These are phyloP conservation scores for Halocynthia roretzi DNA, from an alignment of 23 tunicate species.

Conservation along the genomic window DNA sequence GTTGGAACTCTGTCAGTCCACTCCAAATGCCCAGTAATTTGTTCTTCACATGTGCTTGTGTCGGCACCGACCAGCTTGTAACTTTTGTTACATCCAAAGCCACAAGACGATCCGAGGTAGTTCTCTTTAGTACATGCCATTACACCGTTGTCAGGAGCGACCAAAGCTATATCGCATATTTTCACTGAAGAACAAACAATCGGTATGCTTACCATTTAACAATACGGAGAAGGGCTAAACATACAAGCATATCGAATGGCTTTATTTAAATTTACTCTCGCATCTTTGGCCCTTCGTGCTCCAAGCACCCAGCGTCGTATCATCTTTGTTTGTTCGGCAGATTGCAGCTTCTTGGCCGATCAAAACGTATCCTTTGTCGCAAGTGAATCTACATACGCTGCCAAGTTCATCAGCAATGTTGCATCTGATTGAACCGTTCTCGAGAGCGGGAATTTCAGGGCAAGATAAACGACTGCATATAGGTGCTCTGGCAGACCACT, in stretches of 20 bases:
- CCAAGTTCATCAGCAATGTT: constrained; percentile 29
- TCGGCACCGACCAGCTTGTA: constrained; percentile 25
- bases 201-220: too few relatives aligned
- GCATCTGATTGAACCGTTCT: constrained; percentile 30
- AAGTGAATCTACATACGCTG: constrained; percentile 41
- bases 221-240: too few relatives aligned
- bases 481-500: neutral
- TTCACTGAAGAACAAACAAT: neutral
- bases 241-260: neutral
- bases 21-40: constrained; percentile 1
- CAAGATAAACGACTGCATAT: constrained; percentile 6
- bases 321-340: constrained; percentile 3
- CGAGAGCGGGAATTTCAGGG: constrained; percentile 13
- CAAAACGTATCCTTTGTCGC: constrained; percentile 32
- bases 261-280: constrained; percentile 25
- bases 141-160: constrained; percentile 34
- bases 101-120: constrained; percentile 34
- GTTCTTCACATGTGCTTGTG: constrained; percentile 7
- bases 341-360: constrained; percentile 1
- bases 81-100: constrained; percentile 45
- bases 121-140: constrained; percentile 46
- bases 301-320: constrained; percentile 26
- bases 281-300: constrained; percentile 25
- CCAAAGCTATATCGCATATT: constrained; percentile 25
- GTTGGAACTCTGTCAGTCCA: constrained; percentile 35